Conservation (phyloP, 2,888 invertebrate species). For the Catocala fraxini region DNA sequence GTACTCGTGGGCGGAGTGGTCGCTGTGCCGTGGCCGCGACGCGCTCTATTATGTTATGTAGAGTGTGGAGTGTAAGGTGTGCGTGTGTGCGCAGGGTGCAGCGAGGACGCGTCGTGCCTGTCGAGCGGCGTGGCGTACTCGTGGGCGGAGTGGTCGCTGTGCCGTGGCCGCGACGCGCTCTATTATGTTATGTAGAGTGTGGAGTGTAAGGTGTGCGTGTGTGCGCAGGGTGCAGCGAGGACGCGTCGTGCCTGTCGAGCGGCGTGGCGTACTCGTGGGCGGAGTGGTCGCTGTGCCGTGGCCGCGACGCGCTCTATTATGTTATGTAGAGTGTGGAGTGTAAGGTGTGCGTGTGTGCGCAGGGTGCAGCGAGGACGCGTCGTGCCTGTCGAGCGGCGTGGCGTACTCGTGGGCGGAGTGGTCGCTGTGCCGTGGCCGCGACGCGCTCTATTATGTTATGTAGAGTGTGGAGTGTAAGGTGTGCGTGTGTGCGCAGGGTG, state of each 20-base stretch:
- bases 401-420: constrained; percentile 99
- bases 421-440: constrained; percentile 97
- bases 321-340: too few species aligned
- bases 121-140: constrained; percentile 96
- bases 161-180: constrained; percentile 93
- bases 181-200: too few species aligned
- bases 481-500: too few species aligned
- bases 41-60: constrained; percentile 80
- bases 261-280: constrained; percentile 98
- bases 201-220: too few species aligned
- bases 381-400: constrained; percentile 94
- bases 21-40: constrained; percentile 94
- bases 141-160: constrained; percentile 99
- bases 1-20: constrained; percentile 99
- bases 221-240: constrained; percentile 61
- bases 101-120: constrained; percentile 94
- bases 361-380: constrained; percentile 89
- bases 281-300: constrained; percentile 98
- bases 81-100: too few species aligned
- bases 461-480: too few species aligned
- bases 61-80: too few species aligned
- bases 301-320: constrained; percentile 90
- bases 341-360: too few species aligned
- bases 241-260: constrained; percentile 95
- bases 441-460: constrained; percentile 80